Conservation (phyloP, 2,888 invertebrate species). For the Pegoplata infirma region DNA sequence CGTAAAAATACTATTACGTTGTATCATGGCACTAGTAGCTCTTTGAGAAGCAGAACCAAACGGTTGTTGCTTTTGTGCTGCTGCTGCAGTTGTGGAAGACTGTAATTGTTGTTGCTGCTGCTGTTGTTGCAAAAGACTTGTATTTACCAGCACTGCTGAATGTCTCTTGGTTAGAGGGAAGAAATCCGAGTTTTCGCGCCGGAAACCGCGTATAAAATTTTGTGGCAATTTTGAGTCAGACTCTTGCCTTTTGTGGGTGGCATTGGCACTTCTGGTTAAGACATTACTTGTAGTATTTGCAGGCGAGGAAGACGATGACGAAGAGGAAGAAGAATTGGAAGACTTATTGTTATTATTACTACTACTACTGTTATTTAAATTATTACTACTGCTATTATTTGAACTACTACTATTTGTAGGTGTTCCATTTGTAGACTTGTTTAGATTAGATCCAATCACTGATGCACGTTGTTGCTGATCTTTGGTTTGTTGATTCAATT, state of each 20-base stretch:
- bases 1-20: constrained; percentile 80
- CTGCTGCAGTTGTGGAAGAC: constrained; percentile 78
- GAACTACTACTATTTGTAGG: constrained; percentile 58
- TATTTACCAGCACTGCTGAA: constrained; percentile 82
- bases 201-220: constrained; percentile 87
- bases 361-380: constrained; percentile 67
- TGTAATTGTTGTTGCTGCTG: constrained; percentile 65
- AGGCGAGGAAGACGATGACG: constrained; percentile 56
- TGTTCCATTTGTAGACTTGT: constrained; percentile 50
- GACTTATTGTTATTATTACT: constrained; percentile 55
- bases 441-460: constrained; percentile 44
- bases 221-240: constrained; percentile 85
- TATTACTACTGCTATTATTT: constrained; percentile 64
- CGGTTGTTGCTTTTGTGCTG: constrained; percentile 69
- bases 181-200: constrained; percentile 91
- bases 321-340: constrained; percentile 54
- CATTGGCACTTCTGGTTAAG: constrained; percentile 77
- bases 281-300: constrained; percentile 64
- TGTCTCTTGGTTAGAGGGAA: constrained; percentile 88
- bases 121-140: constrained; percentile 62
- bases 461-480: constrained; percentile 59
- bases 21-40: constrained; percentile 85
- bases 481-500: constrained; percentile 58
- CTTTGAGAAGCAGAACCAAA: constrained; percentile 77
- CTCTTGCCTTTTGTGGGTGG: constrained; percentile 85